Percentiles rank a stretch among this genome's conserved stretches.
phyloP scores from a whole-genome alignment of 1,140 invertebrate species.

The Dendroctonus valens region DNA sequence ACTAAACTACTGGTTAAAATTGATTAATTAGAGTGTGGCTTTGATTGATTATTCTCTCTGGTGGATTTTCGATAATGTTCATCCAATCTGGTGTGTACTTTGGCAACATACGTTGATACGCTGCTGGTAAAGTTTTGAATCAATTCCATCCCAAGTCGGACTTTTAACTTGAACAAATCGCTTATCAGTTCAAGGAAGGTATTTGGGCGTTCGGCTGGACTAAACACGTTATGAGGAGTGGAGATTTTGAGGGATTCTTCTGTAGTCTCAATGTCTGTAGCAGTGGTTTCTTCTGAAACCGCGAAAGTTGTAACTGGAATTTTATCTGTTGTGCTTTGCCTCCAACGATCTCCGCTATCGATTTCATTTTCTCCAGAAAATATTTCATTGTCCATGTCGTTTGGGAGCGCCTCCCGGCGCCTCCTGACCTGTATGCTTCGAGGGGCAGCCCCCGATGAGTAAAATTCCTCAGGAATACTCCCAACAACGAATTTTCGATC shows the following conservation, averaged over 20 bases:
- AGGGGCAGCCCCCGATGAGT: conserved; percentile 42
- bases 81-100: conserved; percentile 42
- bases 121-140: conserved; percentile 41
- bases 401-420: conserved; percentile 18
- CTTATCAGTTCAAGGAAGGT: conserved; percentile 38
- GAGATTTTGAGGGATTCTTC: conserved; percentile 8
- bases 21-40: too few species aligned
- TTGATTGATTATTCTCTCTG: neutral
- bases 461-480: conserved; percentile 54
- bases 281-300: neutral
- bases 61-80: conserved; percentile 32
- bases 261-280: conserved; percentile 1
- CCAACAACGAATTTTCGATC: conserved; percentile 54
- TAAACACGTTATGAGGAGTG: conserved; percentile 14
- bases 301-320: neutral
- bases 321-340: neutral
- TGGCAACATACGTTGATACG: conserved; percentile 41
- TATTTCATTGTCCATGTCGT: conserved; percentile 43
- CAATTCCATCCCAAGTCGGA: conserved; percentile 41
- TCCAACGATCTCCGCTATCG: neutral
- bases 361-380: conserved; percentile 9
- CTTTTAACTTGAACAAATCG: conserved; percentile 44
- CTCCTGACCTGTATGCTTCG: conserved; percentile 50
- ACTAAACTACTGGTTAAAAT: too few species aligned
- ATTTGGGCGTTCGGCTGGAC: conserved; percentile 24